Evolutionary conservation across 2,888 invertebrate species (phyloP).

Genomic region (Coleophora deauratella): DNA sequence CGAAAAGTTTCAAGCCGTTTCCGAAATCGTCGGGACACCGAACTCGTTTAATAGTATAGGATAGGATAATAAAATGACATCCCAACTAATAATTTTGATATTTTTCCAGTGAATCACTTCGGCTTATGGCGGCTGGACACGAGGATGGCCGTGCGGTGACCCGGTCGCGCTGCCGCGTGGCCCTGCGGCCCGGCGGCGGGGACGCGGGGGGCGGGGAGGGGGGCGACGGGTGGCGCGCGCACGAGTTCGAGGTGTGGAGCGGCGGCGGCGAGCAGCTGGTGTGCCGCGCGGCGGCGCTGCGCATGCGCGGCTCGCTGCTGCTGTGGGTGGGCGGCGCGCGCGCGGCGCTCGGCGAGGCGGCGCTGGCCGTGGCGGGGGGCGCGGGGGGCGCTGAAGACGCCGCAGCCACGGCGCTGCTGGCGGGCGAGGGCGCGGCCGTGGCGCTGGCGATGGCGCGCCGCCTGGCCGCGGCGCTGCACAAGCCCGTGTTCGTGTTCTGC

Average conservation of each 20-base stretch:
- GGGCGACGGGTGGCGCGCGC: slow-evolving; percentile 43
- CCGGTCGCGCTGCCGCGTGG: slow-evolving; percentile 1
- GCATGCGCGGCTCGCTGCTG: slow-evolving; percentile 39
- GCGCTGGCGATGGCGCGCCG: slow-evolving; percentile 19
- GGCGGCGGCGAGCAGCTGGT: slow-evolving; percentile 28
- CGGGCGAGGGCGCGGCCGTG: slow-evolving; percentile 13
- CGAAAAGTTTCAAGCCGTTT: no score
- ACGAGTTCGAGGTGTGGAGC: slow-evolving; percentile 44
- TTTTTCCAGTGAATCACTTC: no score
- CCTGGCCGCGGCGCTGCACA: slow-evolving; percentile 24
- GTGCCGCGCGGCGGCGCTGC: slow-evolving; percentile 35
- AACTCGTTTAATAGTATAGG: no score
- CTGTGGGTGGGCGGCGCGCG: slow-evolving; percentile 39
- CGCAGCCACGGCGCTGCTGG: slow-evolving; percentile 21
- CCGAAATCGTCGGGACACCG: no score
- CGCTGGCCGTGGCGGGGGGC: slow-evolving; percentile 19
- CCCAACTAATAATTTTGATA: no score
- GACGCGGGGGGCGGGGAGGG: slow-evolving; percentile 44
- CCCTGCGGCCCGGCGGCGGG: slow-evolving; percentile 16
- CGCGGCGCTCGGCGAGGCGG: slow-evolving; percentile 5
- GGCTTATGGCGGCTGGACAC: neutral
- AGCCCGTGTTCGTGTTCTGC: slow-evolving; percentile 37
- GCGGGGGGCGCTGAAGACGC: slow-evolving; percentile 23
- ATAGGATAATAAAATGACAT: no score
- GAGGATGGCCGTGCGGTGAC: neutral